phyloP scores from a whole-genome alignment of 2,888 invertebrate species.

The Heteropelma amictum region DNA sequence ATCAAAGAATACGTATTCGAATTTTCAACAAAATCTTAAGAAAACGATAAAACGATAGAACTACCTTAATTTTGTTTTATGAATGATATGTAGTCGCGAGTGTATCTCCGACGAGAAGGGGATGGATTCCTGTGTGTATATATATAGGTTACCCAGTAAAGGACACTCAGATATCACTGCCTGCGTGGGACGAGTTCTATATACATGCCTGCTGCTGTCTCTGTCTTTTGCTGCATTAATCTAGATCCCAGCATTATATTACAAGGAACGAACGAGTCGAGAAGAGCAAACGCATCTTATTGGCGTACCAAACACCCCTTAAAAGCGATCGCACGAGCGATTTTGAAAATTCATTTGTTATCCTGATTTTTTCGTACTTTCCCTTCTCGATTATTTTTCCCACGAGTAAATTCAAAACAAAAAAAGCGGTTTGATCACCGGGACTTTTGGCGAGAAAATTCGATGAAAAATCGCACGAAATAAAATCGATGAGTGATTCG shows the following conservation, averaged over 20 bases:
- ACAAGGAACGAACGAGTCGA: constrained; percentile 51
- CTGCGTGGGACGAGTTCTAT: constrained; percentile 67
- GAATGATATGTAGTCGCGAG: constrained; percentile 64
- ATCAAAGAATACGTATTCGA: too few species aligned
- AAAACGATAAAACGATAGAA: too few species aligned
- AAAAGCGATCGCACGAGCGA: constrained; percentile 43
- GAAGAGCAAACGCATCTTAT: constrained; percentile 55
- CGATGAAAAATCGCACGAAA: neutral
- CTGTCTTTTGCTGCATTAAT: constrained; percentile 67
- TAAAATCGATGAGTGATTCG: neutral
- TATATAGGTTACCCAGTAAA: neutral
- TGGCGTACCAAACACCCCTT: constrained; percentile 59
- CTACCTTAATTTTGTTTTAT: constrained; percentile 63
- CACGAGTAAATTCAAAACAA: too few species aligned
- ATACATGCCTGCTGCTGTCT: constrained; percentile 66
- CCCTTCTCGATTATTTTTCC: too few species aligned
- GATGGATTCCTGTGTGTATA: constrained; percentile 14
- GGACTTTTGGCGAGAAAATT: neutral
- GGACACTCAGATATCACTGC: constrained; percentile 56
- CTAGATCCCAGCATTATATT: constrained; percentile 73
- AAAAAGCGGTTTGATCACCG: neutral
- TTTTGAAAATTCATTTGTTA: too few species aligned
- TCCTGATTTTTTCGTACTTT: neutral
- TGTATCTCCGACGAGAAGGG: constrained; percentile 18
- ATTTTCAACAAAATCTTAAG: too few species aligned